Percentiles rank a stretch among this genome's conserved stretches.
phyloP scores from a whole-genome alignment of 2,888 invertebrate species.

The Stramonita haemastoma region DNA sequence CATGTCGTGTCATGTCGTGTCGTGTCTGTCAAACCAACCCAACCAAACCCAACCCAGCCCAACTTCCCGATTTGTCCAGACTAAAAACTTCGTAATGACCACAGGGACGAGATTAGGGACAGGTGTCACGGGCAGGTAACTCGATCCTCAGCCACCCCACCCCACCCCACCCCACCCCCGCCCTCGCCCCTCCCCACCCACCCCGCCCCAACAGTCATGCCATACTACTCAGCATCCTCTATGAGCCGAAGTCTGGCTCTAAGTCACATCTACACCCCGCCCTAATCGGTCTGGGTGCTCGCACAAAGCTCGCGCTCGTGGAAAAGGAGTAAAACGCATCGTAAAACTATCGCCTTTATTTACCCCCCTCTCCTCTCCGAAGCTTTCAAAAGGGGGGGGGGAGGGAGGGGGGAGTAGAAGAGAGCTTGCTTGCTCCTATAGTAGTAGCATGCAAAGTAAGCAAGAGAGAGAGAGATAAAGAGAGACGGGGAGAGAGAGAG shows the following conservation, averaged over 20 bases:
- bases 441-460: too few relatives aligned
- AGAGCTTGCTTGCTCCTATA: too few relatives aligned
- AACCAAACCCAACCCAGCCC: not conserved
- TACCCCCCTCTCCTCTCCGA: not conserved
- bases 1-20: not conserved
- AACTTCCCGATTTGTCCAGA: too few relatives aligned
- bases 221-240: too few relatives aligned
- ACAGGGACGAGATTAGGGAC: not conserved
- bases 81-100: not conserved
- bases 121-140: conserved; percentile 29
- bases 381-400: not conserved
- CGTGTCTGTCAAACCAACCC: not conserved
- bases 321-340: not conserved
- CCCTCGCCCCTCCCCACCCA: not conserved
- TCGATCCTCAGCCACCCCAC: not conserved
- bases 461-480: too few relatives aligned
- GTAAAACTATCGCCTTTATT: conserved; percentile 7
- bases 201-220: not conserved
- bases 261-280: not conserved
- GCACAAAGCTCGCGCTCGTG: conserved; percentile 6
- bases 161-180: not conserved
- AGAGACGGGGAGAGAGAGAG: too few relatives aligned
- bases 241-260: not conserved
- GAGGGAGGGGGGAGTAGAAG: not conserved
- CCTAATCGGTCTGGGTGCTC: conserved; percentile 14